phyloP scores from a whole-genome alignment of 2,888 invertebrate species.

The Xylota sylvarum region DNA sequence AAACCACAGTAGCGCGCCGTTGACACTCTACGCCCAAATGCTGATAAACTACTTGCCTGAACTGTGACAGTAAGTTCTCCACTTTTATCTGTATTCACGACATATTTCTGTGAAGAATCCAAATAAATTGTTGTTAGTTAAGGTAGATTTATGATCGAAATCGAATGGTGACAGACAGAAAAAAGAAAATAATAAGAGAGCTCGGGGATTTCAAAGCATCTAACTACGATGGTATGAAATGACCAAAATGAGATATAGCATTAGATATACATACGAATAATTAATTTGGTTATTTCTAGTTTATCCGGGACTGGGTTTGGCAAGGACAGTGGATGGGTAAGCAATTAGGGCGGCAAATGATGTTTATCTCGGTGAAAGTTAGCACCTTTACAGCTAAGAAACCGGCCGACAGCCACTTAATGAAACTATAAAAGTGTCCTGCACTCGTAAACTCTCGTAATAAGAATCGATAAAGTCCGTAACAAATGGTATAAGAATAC shows the following conservation, averaged over 20 bases:
- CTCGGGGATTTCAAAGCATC: constrained; percentile 76
- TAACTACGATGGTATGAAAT: constrained; percentile 81
- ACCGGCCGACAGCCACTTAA: constrained; percentile 15
- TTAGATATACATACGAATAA: constrained; percentile 1
- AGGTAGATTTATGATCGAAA: constrained; percentile 13
- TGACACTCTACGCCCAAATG: background rate
- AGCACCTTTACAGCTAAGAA: background rate
- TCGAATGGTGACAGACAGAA: constrained; percentile 8
- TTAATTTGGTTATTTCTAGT: constrained; percentile 33
- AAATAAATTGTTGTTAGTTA: constrained; percentile 27
- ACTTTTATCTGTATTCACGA: constrained; percentile 90
- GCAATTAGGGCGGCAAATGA: constrained; percentile 14
- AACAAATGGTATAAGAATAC: constrained; percentile 1
- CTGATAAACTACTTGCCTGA: constrained; percentile 86
- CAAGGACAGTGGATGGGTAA: background rate
- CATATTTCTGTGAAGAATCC: constrained; percentile 89
- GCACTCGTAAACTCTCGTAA: constrained; percentile 9
- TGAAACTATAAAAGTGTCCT: constrained; percentile 56
- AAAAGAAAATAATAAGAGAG: constrained; percentile 37
- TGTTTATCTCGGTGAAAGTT: constrained; percentile 23
- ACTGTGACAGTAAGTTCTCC: constrained; percentile 92
- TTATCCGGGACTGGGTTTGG: background rate
- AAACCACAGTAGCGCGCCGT: background rate
- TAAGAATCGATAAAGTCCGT: constrained; percentile 48
- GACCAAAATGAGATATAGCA: constrained; percentile 79